phyloP scores from a whole-genome alignment of 2,797 vertebrate species.

The Megaceryle alcyon region DNA sequence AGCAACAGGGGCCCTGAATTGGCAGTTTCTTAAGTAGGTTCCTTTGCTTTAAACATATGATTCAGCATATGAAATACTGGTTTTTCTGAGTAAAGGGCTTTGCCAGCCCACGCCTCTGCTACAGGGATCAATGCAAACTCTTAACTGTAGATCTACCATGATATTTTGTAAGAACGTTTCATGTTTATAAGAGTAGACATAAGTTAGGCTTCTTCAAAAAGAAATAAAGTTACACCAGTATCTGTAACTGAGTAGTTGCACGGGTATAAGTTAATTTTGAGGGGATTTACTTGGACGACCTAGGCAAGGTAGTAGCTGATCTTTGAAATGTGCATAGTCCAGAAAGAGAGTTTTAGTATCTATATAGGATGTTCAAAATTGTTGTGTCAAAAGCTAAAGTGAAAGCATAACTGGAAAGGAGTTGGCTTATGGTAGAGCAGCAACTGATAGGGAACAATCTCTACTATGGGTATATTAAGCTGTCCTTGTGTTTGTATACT shows the following conservation, averaged over 20 bases:
- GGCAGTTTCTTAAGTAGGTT: neutral
- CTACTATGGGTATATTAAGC: neutral
- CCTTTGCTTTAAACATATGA: neutral
- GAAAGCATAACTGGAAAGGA: neutral
- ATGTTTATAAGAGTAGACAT: neutral
- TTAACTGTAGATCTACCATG: accelerated
- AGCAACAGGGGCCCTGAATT: neutral
- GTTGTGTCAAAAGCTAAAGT: neutral
- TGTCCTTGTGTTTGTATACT: neutral
- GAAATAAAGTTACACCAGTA: neutral
- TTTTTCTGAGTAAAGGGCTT: neutral
- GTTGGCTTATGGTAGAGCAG: neutral
- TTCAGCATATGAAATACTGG: neutral
- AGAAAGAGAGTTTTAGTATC: neutral
- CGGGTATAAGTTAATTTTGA: neutral
- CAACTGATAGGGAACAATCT: neutral
- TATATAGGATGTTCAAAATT: neutral
- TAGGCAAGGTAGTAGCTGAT: neutral
- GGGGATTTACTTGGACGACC: neutral
- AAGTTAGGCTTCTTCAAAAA: neutral
- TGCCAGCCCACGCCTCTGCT: neutral
- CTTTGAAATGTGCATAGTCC: neutral
- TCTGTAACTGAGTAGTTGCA: neutral
- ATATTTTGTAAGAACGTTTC: neutral
- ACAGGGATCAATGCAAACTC: neutral